Evolutionary conservation across 2,113 vertebrate species (phyloP).

Genomic region (Lota lota): DNA sequence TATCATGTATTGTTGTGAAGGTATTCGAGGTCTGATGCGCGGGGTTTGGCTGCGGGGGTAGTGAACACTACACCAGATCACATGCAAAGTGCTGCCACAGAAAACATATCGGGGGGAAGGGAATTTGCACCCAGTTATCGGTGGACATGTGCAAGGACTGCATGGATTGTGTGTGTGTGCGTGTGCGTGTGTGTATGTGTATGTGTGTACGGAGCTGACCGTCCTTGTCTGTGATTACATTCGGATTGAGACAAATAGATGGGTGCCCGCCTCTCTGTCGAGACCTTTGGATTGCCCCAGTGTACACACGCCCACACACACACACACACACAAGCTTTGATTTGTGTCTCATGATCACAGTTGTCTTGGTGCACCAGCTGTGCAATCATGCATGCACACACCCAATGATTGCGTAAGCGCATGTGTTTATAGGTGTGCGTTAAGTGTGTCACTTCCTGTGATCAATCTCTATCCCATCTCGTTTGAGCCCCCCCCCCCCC

Average conservation of each 20-base stretch:
- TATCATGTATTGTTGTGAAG: no score
- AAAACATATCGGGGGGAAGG: neutral
- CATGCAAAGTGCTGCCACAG: neutral
- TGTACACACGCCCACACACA: no score
- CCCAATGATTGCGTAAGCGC: neutral
- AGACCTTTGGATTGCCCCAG: conserved; percentile 30
- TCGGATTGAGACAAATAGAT: conserved; percentile 61
- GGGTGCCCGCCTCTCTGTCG: conserved; percentile 49
- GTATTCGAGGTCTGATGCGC: no score
- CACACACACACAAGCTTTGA: neutral
- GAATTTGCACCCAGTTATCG: neutral
- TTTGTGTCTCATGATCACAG: conserved; percentile 15
- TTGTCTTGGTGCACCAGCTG: conserved; percentile 1
- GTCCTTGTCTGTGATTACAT: conserved; percentile 53
- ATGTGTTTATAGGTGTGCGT: neutral
- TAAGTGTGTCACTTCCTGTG: neutral
- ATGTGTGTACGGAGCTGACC: conserved; percentile 8
- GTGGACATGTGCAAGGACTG: neutral
- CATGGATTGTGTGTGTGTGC: neutral
- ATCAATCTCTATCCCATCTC: conserved; percentile 1
- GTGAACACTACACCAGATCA: no score
- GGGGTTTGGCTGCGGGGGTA: no score
- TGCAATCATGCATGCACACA: conserved; percentile 5
- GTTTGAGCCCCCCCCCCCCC: no score
- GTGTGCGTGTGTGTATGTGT: conserved; percentile 14